Base-by-base conservation (phyloP, 2,113 vertebrate species). In the Hypocryptadius cinnamomeus region DNA sequence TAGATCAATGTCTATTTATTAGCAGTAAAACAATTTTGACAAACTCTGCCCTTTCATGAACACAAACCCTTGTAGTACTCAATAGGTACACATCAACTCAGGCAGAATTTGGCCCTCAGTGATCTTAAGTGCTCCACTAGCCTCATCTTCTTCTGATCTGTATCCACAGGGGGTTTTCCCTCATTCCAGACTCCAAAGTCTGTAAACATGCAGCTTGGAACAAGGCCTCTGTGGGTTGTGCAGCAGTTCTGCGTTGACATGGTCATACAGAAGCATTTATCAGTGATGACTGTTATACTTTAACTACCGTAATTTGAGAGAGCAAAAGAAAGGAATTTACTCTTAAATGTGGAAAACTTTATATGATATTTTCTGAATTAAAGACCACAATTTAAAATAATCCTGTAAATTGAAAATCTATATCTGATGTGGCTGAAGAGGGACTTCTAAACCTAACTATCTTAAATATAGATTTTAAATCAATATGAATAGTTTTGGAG, bases 391-490 rank as follows among this genome's bases (percentile, higher is more conserved):
- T 94, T 95, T 93, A 93, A 95, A 96, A 81, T 92, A 95, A 94
- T 89, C 71, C 66, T 85, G 37, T 71, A 94, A 96, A 94, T 89
- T 93, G 92, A 96, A 97, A 97, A 94, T 96, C 96, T 88, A 57
- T 96, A 94, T 93, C 65, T 97, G 95, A 94, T 92, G 72, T 60
- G 44, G 28, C 84, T 93, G 92, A 91, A 93, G 89, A 72, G 80
- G 88, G 87, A 77, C 78, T 80, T 90, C 71, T 83, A 96, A 92
- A 77, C 60, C 45, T 94, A 81, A 78, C 89, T 90, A 73, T 93
- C 81, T 95, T 94, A 94, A 93, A 91, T 90, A 96, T 50, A 89
- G 92, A 96, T 95, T 97, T 97, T 86, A 93, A 94, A 96, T 96
- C 93, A 94, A 85, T 95, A 94, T 71, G 88, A 94, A 74, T 80